Conservation (phyloP, 2,888 invertebrate genomes). For the Hirtodrosophila duncani region DNA sequence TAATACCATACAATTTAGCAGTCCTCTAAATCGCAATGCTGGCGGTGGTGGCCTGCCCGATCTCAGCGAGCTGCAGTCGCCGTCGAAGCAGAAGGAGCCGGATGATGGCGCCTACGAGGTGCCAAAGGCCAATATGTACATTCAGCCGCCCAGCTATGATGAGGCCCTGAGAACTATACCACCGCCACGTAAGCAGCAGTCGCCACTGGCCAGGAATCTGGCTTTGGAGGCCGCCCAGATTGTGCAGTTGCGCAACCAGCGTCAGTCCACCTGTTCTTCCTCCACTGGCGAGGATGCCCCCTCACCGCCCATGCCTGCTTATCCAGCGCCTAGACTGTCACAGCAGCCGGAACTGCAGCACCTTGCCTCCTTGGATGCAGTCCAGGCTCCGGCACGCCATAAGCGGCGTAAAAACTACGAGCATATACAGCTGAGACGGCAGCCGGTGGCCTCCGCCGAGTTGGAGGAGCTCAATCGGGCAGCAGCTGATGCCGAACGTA, state of each 20-base stretch:
- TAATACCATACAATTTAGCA: constrained; percentile 75
- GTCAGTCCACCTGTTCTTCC: constrained; percentile 15
- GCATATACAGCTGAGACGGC: constrained; percentile 68
- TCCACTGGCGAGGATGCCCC: constrained; percentile 51
- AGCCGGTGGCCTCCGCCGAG: constrained; percentile 72
- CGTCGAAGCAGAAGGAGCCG: neutral
- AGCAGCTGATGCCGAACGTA: constrained; percentile 56
- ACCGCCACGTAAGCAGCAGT: constrained; percentile 28
- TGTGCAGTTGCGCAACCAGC: constrained; percentile 44
- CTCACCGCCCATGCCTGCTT: constrained; percentile 74
- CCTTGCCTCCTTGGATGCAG: constrained; percentile 65
- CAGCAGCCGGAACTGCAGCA: constrained; percentile 45
- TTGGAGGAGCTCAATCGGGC: constrained; percentile 64
- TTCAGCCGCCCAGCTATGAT: constrained; percentile 74
- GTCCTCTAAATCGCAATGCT: constrained; percentile 74
- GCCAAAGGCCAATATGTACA: constrained; percentile 49
- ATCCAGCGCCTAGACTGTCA: constrained; percentile 74
- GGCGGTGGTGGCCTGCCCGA: constrained; percentile 60
- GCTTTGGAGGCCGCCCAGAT: constrained; percentile 48
- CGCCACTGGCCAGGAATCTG: constrained; percentile 48
- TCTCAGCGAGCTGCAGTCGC: constrained; percentile 36
- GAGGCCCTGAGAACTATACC: constrained; percentile 62
- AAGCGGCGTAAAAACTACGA: constrained; percentile 75
- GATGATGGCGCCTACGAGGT: constrained; percentile 74
- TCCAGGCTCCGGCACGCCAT: constrained; percentile 67